phyloP scores from a whole-genome alignment of 1,140 invertebrate species.

The Caenorhabditis brenneri region DNA sequence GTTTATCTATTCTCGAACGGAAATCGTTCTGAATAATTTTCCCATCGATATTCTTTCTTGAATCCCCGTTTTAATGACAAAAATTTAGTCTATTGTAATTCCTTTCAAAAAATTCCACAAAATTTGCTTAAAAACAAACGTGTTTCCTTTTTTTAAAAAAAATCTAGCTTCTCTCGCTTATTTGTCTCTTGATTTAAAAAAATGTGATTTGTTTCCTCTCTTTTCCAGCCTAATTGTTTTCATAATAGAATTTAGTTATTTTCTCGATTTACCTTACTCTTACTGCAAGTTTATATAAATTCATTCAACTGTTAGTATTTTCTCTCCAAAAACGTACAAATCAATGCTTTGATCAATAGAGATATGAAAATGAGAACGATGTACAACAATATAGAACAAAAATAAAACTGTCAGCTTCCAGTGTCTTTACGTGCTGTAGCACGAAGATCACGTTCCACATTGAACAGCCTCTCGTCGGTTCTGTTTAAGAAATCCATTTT shows the following conservation, averaged over 20 bases:
- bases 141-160: background rate
- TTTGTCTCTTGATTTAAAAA: background rate
- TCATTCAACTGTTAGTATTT: background rate
- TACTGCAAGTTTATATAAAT: background rate
- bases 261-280: background rate
- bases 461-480: constrained; percentile 52
- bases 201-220: background rate
- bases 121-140: constrained; percentile 40
- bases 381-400: background rate
- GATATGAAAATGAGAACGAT: background rate
- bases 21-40: background rate
- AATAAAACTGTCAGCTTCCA: background rate
- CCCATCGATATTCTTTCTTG: background rate
- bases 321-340: background rate
- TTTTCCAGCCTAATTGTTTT: background rate
- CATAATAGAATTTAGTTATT: background rate
- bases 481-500: constrained; percentile 55
- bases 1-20: background rate
- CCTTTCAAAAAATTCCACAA: background rate
- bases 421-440: constrained; percentile 9
- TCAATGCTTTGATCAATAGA: background rate
- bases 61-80: background rate
- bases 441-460: constrained; percentile 37
- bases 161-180: background rate
- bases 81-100: background rate